Evolutionary conservation across 2,113 vertebrate genomes (phyloP), one percentile per base, ranked within the genome.

Genomic region (Archocentrus centrarchus): DNA sequence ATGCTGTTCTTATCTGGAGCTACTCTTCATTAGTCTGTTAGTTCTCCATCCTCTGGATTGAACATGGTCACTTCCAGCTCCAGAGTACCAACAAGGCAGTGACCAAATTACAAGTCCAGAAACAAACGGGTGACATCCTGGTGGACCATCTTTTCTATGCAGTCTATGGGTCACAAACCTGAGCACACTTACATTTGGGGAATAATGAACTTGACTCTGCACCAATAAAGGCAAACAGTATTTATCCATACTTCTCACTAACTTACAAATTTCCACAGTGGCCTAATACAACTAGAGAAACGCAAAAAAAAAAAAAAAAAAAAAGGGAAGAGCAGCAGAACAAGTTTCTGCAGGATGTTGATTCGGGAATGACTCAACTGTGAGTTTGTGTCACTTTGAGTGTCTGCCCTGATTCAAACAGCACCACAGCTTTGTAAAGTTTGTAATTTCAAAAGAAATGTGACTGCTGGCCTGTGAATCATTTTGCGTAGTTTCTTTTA

Each of bases 161-260:
- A 30, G 14, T 47, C 44, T 5, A 14, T 14, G 44, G 44, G 13
- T 47, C 44, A 41, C 41, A 11, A 41, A 27, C 27, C 27, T 27
- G 27, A 27, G 27, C 27, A 27, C 27, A 70, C 27, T 30, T 44
- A 30, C 27, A 50, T 50, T 30, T 70, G 41, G 30, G 24, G 24
- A 18, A 13, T 53, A 53, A 70, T 53, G 30, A 50, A 53, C 32
- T 53, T 18, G 6, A 32, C 3, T 53, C 30, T 20, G 17, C 24
- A 73, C 53, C 44, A 53, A 50, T 53, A 73, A 73, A 53, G 66
- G 24, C 44, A 70, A 53, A 53, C 66, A n/a, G 68, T 35, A 73
- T 73, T 47, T 53, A 35, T 18, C 17, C 68, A 18, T 1, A 73
- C 47, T n/a, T 32, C 68, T 73, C 27, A 73, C 6, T 73, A 10